Conservation (phyloP, 1,140 invertebrate genomes). For the Eriocheir sinensis region DNA sequence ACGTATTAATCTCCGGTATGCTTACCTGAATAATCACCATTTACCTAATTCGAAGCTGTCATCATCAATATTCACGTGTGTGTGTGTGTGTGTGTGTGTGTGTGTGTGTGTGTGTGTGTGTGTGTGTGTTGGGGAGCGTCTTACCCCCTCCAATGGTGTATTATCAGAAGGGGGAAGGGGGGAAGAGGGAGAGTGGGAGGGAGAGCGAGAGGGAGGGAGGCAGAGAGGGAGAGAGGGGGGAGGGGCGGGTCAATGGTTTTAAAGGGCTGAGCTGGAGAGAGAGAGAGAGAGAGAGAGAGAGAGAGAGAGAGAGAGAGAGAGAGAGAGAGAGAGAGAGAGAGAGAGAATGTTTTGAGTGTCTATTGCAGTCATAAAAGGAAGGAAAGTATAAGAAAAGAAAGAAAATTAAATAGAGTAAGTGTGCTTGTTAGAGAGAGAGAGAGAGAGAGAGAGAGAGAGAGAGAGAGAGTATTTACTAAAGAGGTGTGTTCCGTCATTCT, state of each 20-base stretch:
- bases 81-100: too few species aligned
- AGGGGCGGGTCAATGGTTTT: not conserved
- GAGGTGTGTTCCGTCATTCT: too few species aligned
- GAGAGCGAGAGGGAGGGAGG: conserved; percentile 7
- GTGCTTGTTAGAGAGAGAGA: conserved; percentile 34
- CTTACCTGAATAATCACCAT: too few species aligned
- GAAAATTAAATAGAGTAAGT: too few species aligned
- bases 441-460: conserved; percentile 37
- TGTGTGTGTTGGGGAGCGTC: too few species aligned
- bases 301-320: conserved; percentile 33
- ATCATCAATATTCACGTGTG: too few species aligned
- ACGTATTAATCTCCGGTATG: too few species aligned
- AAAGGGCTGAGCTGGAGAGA: not conserved
- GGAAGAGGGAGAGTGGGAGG: not conserved
- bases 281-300: conserved; percentile 47
- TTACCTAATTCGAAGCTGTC: too few species aligned
- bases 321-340: not conserved
- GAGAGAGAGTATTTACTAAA: conserved; percentile 28
- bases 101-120: too few species aligned
- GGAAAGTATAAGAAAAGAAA: not conserved
- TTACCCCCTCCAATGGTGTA: too few species aligned
- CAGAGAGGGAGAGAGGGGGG: conserved; percentile 34
- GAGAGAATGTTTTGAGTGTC: too few species aligned
- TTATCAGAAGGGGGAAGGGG: not conserved
- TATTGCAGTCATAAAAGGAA: not conserved